These are phyloP conservation scores for Platichthys flesus DNA, from an alignment of 2,113 vertebrate genomes.

Conservation along the genomic window DNA sequence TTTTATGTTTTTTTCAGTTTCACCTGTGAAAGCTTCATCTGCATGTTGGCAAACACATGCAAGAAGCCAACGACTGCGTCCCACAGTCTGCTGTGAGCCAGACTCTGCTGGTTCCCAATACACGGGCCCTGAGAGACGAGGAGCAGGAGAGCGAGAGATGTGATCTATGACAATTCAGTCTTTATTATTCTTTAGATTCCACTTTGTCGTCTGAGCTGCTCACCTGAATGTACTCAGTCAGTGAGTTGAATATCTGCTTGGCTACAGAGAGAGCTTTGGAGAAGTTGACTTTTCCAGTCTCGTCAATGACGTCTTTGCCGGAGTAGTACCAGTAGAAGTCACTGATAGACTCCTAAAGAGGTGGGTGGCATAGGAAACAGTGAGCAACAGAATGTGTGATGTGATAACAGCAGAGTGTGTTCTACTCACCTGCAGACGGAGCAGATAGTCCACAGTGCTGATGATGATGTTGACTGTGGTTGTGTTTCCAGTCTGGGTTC, in stretches of 20 bases:
- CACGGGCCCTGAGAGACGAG: conserved; percentile 89
- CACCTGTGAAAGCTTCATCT: conserved; percentile 99
- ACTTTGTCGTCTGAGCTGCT: background rate
- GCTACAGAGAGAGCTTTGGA: conserved; percentile 95
- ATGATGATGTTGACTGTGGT: conserved; percentile 98
- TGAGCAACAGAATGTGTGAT: background rate
- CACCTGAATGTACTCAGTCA: conserved; percentile 94
- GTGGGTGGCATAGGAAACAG: background rate
- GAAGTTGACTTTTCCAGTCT: conserved; percentile 94
- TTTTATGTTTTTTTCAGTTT: background rate
- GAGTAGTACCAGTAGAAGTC: conserved; percentile 99
- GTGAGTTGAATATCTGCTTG: conserved; percentile 98
- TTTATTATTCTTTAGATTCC: background rate
- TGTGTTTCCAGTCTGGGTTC: conserved; percentile 98
- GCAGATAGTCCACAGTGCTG: conserved; percentile 97
- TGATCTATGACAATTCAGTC: background rate
- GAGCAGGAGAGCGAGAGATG: background rate
- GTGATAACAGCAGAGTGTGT: background rate
- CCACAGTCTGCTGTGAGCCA: conserved; percentile 97
- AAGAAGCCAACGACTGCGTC: conserved; percentile 97
- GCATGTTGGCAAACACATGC: conserved; percentile 99
- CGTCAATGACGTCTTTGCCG: conserved; percentile 96
- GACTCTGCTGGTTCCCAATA: conserved; percentile 97
- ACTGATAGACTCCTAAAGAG: conserved; percentile 94
- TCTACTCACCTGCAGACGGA: conserved; percentile 91